Evolutionary conservation across 2,888 invertebrate genomes (phyloP).

Genomic region (Tiliacea aurago): DNA sequence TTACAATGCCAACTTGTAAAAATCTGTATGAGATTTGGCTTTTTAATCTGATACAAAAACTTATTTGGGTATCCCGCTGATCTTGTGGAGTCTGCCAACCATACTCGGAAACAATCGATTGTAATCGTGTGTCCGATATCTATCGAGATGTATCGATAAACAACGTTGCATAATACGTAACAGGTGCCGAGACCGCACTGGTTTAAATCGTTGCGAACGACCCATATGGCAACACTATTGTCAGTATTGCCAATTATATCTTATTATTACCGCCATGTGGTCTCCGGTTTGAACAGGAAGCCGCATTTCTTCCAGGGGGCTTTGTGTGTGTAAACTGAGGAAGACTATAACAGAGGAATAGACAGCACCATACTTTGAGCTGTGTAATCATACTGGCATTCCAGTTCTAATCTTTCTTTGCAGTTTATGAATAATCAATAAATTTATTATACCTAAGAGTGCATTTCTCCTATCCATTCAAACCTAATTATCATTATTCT

Average conservation of each 20-base stretch:
- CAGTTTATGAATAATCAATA: not conserved
- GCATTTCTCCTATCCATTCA: too few species aligned
- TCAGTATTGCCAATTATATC: conserved; percentile 59
- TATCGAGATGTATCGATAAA: conserved; percentile 64
- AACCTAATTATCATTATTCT: too few species aligned
- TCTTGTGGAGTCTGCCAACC: conserved; percentile 44
- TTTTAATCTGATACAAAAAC: conserved; percentile 21
- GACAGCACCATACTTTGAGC: not conserved
- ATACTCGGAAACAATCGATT: conserved; percentile 69
- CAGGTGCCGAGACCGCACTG: conserved; percentile 68
- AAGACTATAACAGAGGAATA: not conserved
- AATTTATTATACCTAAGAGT: not conserved
- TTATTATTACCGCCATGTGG: conserved; percentile 49
- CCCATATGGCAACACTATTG: conserved; percentile 56
- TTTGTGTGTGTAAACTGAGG: conserved; percentile 9
- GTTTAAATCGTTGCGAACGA: conserved; percentile 55
- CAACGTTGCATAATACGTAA: conserved; percentile 63
- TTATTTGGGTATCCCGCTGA: conserved; percentile 15
- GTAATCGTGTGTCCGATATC: conserved; percentile 66
- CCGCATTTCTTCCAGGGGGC: conserved; percentile 13
- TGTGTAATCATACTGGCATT: not conserved
- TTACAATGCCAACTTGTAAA: not conserved
- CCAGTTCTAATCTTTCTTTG: not conserved
- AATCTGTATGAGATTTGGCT: not conserved
- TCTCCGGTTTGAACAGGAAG: conserved; percentile 37